Conservation (phyloP, 2,888 invertebrate species). For the Campopleginae sp. region DNA sequence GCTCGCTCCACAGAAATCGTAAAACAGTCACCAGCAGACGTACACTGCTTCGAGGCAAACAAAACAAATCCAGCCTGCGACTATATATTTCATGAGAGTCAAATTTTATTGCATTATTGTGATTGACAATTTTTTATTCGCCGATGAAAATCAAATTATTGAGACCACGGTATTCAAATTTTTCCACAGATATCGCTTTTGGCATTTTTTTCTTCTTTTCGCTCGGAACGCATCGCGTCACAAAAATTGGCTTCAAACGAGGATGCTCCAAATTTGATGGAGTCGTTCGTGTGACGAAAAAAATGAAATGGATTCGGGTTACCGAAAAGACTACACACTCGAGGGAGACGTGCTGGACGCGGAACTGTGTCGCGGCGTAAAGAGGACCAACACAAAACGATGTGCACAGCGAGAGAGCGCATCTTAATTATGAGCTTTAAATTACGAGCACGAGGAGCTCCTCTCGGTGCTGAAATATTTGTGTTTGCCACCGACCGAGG, state of each 20-base stretch:
- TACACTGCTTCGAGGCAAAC: background rate
- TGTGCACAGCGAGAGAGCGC: conserved; percentile 41
- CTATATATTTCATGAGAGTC: background rate
- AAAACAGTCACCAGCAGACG: conserved; percentile 16
- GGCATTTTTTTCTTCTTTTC: background rate
- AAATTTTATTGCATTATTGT: background rate
- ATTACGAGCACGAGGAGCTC: conserved; percentile 76
- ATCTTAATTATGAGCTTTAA: conserved; percentile 81
- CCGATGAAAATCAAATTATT: background rate
- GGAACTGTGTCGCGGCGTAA: background rate
- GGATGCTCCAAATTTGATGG: background rate
- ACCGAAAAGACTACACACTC: background rate
- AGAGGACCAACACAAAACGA: conserved; percentile 22
- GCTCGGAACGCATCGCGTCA: background rate
- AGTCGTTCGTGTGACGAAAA: background rate
- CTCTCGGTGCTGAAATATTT: conserved; percentile 81
- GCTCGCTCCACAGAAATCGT: background rate
- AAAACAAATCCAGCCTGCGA: background rate
- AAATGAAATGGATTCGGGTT: background rate
- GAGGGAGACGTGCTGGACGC: background rate
- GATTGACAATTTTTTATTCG: background rate
- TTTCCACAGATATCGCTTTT: background rate
- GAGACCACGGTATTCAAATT: background rate
- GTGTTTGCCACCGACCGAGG: conserved; percentile 77
- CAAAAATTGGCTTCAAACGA: background rate